Evolutionary conservation across 2,888 invertebrate genomes (phyloP).

Genomic region (Leptopilina syphax): DNA sequence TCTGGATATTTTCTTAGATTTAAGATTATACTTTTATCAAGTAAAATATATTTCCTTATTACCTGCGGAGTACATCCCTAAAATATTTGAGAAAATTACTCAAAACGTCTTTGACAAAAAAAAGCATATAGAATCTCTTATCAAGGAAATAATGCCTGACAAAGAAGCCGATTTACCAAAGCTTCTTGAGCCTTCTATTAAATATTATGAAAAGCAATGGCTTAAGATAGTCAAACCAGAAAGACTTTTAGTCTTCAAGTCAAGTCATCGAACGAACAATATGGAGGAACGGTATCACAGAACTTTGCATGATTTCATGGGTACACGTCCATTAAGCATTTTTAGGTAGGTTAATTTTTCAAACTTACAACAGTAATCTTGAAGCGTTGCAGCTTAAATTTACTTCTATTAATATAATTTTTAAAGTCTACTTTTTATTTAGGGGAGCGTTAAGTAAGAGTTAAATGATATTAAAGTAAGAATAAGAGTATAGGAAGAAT

Average conservation of each 20-base stretch:
- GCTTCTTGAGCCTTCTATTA: background rate
- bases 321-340: background rate
- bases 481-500: too few relatives aligned
- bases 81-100: background rate
- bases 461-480: too few relatives aligned
- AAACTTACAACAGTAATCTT: too few relatives aligned
- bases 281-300: background rate
- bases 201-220: background rate
- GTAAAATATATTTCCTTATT: background rate
- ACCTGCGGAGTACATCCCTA: background rate
- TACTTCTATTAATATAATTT: too few relatives aligned
- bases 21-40: background rate
- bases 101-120: background rate
- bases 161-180: background rate
- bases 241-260: background rate
- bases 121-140: background rate
- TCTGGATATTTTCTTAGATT: background rate
- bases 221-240: background rate
- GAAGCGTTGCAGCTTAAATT: too few relatives aligned
- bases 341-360: too few relatives aligned
- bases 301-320: background rate
- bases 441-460: too few relatives aligned
- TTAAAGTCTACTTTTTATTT: too few relatives aligned
- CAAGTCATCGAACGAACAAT: background rate
- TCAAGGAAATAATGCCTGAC: background rate